A percentile compares a stretch with the other conserved stretches of the same genome.
Conservation (phyloP, 2,113 vertebrate genomes). For the Cephalopterus ornatus region DNA sequence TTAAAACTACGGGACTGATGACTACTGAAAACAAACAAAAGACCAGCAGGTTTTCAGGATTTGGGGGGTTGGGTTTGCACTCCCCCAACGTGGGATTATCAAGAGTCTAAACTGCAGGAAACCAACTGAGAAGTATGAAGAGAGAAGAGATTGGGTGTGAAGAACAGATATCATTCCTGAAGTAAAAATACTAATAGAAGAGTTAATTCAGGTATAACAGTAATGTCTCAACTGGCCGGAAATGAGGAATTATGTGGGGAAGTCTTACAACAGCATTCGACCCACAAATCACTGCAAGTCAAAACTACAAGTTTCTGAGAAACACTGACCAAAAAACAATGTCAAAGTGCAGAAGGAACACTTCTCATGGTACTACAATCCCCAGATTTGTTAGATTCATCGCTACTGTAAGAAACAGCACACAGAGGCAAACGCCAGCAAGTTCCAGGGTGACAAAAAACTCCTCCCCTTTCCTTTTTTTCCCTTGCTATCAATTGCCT, state of each 20-base stretch:
- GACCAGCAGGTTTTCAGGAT: background rate
- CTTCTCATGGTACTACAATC: background rate
- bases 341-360: background rate
- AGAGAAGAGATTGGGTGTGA: background rate
- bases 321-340: background rate
- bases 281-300: background rate
- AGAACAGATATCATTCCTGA: background rate
- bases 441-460: background rate
- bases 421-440: background rate
- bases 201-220: background rate
- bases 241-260: background rate
- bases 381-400: background rate
- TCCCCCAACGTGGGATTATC: background rate
- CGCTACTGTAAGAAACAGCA: background rate
- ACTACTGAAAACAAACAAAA: background rate
- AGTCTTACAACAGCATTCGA: background rate
- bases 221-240: too few relatives aligned
- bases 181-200: fast-evolving
- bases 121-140: background rate
- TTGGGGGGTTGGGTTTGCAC: background rate
- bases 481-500: background rate
- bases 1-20: background rate
- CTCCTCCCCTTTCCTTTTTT: background rate
- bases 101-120: background rate
- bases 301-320: background rate